Percentiles rank a stretch among this genome's conserved stretches.
phyloP scores from a whole-genome alignment of 2,888 invertebrate species.

The Caenorhabditis wallacei region DNA sequence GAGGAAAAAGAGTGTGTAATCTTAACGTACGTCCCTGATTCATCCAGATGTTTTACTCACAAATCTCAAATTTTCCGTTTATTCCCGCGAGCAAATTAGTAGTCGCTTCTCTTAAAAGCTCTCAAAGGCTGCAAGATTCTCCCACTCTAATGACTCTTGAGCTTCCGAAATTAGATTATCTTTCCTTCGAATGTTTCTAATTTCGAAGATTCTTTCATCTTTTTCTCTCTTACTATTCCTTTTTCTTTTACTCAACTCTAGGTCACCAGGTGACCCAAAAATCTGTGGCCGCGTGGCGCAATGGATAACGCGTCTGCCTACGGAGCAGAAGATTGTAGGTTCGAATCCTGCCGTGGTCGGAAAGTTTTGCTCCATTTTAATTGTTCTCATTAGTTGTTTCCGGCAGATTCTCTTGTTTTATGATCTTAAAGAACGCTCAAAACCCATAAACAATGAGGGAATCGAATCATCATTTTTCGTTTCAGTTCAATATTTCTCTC shows the following conservation, averaged over 20 bases:
- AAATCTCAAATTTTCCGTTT: conserved; percentile 44
- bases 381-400: conserved; percentile 40
- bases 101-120: conserved; percentile 15
- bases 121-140: conserved; percentile 34
- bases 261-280: background rate
- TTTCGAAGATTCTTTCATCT: background rate
- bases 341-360: conserved; percentile 82
- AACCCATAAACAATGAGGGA: conserved; percentile 17
- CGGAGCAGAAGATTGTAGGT: conserved; percentile 84
- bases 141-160: conserved; percentile 59
- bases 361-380: conserved; percentile 44
- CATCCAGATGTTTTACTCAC: conserved; percentile 55
- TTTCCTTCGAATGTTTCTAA: conserved; percentile 36
- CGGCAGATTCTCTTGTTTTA: conserved; percentile 29
- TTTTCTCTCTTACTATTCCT: background rate
- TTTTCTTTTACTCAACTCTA: background rate
- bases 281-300: conserved; percentile 74
- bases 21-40: conserved; percentile 34
- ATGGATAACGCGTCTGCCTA: conserved; percentile 83
- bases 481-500: conserved; percentile 28
- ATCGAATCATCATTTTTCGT: conserved; percentile 41
- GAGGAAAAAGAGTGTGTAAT: conserved; percentile 35
- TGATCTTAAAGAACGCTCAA: background rate
- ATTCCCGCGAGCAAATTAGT: conserved; percentile 50
- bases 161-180: conserved; percentile 46